Evolutionary conservation across 2,888 invertebrate species (phyloP), one percentile per base, ranked within the genome.

Genomic region (Choristoneura rosaceana): DNA sequence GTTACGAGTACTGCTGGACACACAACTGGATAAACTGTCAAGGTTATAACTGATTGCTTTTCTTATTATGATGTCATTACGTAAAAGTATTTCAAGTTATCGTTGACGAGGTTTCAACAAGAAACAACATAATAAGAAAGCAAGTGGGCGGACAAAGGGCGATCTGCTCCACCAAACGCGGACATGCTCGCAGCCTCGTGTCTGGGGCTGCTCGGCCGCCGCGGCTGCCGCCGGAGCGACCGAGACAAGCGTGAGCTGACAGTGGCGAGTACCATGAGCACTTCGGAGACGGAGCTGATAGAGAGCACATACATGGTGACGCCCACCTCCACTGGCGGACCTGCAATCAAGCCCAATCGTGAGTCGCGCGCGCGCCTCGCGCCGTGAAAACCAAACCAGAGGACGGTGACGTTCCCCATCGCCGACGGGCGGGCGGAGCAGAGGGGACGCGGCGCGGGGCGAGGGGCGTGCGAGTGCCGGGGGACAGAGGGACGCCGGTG

Each of bases 271-370:
- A 98, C 98, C 98, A 98, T 99, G 96, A 98, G 97, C 95, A 98
- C 98, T 97, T 99, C 99, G 95, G 98, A 98, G 95, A 99, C 98
- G 94, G 98, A 98, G 96, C 98, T 98, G 96, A 99, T 99, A 95
- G 98, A 98, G 95, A 98, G 97, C 95, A 99, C 98, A 96, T 98
- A 98, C 97, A 99, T 98, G 95, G 98, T 98, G 95, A 99, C 98
- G 94, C 98, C 98, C 94, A 99, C 98, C 95, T 98, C 98, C 95
- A 99, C 99, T 91, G 99, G 98, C 94, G 97, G 97, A 96, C 98
- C 98, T 98, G 97, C 94, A 98, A 95, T 92, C 92, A 94, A 93
- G 92, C 87, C 93, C 93, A 92, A 90, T 90, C 77, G 90, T 93
- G 88, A 93, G 92, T 91, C 80, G 85, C 85, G 86, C 85, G 83